A percentile compares a stretch with the other conserved stretches of the same genome.
Conservation (phyloP, 2,797 vertebrate species). For the Hydrocynus forskahlii region DNA sequence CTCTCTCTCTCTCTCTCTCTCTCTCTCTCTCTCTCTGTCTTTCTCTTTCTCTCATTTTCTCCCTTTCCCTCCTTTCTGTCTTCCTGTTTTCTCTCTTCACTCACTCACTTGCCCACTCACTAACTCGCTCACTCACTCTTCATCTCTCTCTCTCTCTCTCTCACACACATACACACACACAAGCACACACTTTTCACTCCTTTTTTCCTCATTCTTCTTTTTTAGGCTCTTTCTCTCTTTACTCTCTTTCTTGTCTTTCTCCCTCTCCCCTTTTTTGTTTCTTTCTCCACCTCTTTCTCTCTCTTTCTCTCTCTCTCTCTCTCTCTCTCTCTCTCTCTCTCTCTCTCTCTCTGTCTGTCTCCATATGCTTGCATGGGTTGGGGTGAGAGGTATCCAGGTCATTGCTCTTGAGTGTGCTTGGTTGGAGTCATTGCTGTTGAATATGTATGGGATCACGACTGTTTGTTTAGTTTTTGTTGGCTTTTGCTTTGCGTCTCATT, state of each 20-base stretch:
- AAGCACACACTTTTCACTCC: too few species aligned
- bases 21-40: neutral
- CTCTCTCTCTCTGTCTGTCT: slow-evolving; percentile 15
- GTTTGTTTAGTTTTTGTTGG: slow-evolving; percentile 53
- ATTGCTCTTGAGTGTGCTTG: slow-evolving; percentile 66
- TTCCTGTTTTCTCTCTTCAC: neutral
- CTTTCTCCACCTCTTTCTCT: slow-evolving; percentile 23
- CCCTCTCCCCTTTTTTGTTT: slow-evolving; percentile 26
- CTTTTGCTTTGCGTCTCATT: slow-evolving; percentile 52
- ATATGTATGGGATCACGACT: slow-evolving; percentile 67
- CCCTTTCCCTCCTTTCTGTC: slow-evolving; percentile 17
- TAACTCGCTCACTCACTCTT: neutral
- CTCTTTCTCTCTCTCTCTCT: neutral
- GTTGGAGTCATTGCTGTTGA: slow-evolving; percentile 63
- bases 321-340: neutral
- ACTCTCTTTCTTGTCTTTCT: neutral
- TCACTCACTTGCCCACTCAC: slow-evolving; percentile 9
- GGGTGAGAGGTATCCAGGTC: slow-evolving; percentile 69
- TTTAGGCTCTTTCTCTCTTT: too few species aligned
- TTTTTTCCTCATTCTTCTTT: too few species aligned
- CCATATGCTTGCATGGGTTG: slow-evolving; percentile 56
- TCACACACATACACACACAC: too few species aligned
- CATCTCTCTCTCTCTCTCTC: neutral
- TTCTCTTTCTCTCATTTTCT: neutral
- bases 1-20: neutral